Base-by-base conservation (phyloP, 2,113 vertebrate genomes). In the Martes martes region DNA sequence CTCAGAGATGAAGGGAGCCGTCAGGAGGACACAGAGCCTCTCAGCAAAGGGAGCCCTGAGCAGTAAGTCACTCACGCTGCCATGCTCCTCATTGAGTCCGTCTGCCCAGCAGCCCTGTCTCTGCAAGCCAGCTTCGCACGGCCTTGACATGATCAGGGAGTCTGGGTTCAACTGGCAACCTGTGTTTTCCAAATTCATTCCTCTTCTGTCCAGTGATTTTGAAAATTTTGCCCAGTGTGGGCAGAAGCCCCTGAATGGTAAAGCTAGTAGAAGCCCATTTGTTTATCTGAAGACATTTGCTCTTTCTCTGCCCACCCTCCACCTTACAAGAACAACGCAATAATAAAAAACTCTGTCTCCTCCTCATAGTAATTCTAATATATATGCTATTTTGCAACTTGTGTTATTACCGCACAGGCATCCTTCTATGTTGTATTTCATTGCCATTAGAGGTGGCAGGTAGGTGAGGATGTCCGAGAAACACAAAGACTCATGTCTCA, bases 181-280 rank as follows among this genome's bases (percentile, higher is more conserved):
- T 74, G 8, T 52, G 45, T 84, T 87, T 87, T 52, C 91, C 76
- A 87, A 57, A 71, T 84, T 52, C 31, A 63, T 81, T 50, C 63
- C 80, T 80, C 50, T 78, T 87, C 82, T 69, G 36, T 81, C 59
- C 65, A 76, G 61, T 87, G 86, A 90, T 90, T 94, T 94, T 74
- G 84, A 94, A 97, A 69, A 28, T n/a, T 65, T 59, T 73, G 31
- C 69, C 83, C 86, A 6, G 2, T 55, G 65, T 86, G 63, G n/a
- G n/a, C 80, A 90, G 80, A 92, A 96, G 57, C 18, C 81, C 42
- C 36, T 0, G 71, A 93, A 93, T 47, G 28, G n/a, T 28, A 39
- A 91, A 93, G 47, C n/a, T 45, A 90, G 13, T 36, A 63, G 76
- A 93, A 71, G 33, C 14, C 63, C 21, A 47, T 79, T 87, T 78